Percentiles rank a stretch among this genome's conserved stretches.
Evolutionary conservation across 1,140 invertebrate genomes (phyloP).

Genomic region (Caenorhabditis brenneri): DNA sequence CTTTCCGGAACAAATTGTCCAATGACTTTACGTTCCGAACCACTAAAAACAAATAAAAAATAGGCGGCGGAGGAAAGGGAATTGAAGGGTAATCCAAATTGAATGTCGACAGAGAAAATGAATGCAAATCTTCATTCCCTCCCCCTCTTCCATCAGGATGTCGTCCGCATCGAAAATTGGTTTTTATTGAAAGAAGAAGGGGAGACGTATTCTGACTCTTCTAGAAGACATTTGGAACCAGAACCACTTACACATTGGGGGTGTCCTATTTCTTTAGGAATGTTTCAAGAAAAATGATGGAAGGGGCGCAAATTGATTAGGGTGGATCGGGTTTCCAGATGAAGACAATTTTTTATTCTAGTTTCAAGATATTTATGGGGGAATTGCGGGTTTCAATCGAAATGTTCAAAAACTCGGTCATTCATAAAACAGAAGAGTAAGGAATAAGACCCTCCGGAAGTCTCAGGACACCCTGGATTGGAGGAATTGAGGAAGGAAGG

Average conservation of each 20-base stretch:
- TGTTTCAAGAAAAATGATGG: neutral
- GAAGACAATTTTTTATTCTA: no score
- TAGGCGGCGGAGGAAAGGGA: neutral
- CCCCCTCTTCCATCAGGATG: neutral
- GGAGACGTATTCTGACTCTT: neutral
- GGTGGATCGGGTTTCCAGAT: no score
- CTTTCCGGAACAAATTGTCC: no score
- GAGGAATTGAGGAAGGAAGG: no score
- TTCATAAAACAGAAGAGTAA: no score
- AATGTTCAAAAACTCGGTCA: no score
- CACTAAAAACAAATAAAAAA: neutral
- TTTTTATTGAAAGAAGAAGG: neutral
- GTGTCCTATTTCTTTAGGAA: neutral
- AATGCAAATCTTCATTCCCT: neutral
- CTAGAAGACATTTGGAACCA: neutral
- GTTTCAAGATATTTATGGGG: no score
- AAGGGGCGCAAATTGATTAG: neutral
- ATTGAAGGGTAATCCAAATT: constrained; percentile 30
- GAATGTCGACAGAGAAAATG: neutral
- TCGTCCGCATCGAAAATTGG: neutral
- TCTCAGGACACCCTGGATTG: no score
- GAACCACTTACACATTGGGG: no score
- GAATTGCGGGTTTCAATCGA: no score
- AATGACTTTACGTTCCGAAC: neutral
- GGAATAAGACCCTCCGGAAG: no score